Base-by-base conservation (phyloP, 2,797 vertebrate genomes). In the Tachyglossus aculeatus region DNA sequence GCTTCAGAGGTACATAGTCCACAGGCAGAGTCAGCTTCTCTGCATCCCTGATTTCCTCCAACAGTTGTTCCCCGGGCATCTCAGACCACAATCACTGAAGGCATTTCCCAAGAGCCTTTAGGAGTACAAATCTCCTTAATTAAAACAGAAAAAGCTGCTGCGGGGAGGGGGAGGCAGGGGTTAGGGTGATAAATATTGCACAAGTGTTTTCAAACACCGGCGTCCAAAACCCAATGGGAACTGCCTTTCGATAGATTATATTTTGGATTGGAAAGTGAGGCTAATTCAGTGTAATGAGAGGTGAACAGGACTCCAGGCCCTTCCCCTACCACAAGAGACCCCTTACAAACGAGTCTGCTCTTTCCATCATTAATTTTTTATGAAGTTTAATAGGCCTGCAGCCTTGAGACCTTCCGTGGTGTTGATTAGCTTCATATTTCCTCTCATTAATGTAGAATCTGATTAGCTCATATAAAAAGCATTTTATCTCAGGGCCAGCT, bases 281-380 rank as follows among this genome's bases (percentile, higher is more conserved):
- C 89, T 88, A 71, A 80, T 84, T 88, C 89, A 38, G 52, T 45
- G 81, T 57, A 89, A 89, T 67, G 86, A 91, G 92, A 91, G 88
- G 89, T 85, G 88, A 90, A 78, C 61, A 21, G 85, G 85, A 67
- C 89, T 88, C 78, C 51, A 85, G 90, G 90, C 41, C 75, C 84
- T 84, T 74, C 81, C 55, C 39, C 77, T 75, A 88, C 91, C 94
- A 89, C 92, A 85, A 86, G 93, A 94, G 94, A 94, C 89, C 88
- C 88, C 91, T 94, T 92, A 92, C 92, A 95, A 95, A 94, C 75
- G 80, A 86, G 92, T 94, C 90, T 92, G 91, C 92, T 94, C 89
- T 86, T 90, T 89, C 90, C 92, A 91, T 93, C 94, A 96, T 96
- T 95, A 95, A 96, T 94, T 94, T 95, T 95, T 95, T 94, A 96